phyloP scores from a whole-genome alignment of 2,797 vertebrate species.

The Enteromius unitaeniatus region DNA sequence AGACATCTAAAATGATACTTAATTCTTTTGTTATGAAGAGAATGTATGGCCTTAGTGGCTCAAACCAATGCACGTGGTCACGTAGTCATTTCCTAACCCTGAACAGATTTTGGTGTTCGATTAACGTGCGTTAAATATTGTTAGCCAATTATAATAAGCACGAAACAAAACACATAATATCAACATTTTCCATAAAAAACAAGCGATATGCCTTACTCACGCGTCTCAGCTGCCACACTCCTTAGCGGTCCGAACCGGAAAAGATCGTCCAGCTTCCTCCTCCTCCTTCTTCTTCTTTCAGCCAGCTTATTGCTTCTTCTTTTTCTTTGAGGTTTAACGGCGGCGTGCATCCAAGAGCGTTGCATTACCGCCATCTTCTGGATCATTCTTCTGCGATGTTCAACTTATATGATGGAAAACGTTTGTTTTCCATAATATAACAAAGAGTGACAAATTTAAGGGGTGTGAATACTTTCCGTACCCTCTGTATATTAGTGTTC shows the following conservation, averaged over 20 bases:
- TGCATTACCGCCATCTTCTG: too few species aligned
- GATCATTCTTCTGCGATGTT: too few species aligned
- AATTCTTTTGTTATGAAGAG: background rate
- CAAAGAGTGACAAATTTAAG: too few species aligned
- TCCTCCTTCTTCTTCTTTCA: too few species aligned
- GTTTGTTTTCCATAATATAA: too few species aligned
- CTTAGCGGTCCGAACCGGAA: slow-evolving; percentile 76
- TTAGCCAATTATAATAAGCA: background rate
- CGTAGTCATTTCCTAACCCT: too few species aligned
- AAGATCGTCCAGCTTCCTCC: slow-evolving; percentile 69
- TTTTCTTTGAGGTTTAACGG: too few species aligned
- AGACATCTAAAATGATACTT: background rate
- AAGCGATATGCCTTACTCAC: slow-evolving; percentile 68
- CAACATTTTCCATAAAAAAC: background rate
- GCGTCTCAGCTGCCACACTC: slow-evolving; percentile 68
- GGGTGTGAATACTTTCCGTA: too few species aligned
- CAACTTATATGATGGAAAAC: too few species aligned
- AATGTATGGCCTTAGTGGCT: background rate
- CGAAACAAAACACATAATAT: rapidly evolving
- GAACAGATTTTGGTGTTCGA: background rate
- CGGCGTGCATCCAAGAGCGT: too few species aligned
- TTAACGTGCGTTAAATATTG: background rate
- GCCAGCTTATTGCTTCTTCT: too few species aligned
- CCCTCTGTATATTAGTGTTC: too few species aligned
- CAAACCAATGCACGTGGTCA: background rate